phyloP scores from a whole-genome alignment of 1,140 invertebrate genomes.

The Metopolophium dirhodum region DNA sequence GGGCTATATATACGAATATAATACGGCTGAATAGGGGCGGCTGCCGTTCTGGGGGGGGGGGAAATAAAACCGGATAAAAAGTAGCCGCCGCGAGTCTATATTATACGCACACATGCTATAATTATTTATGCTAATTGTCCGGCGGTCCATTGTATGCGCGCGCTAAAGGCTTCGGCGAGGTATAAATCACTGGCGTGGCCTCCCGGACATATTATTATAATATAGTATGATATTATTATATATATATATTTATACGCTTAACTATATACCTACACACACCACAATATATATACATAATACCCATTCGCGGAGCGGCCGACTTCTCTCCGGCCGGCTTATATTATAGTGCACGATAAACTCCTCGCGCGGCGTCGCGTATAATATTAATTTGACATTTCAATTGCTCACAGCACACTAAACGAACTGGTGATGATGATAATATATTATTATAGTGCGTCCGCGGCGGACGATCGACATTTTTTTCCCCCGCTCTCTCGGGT shows the following conservation, averaged over 20 bases:
- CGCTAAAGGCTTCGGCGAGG: neutral
- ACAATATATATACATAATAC: neutral
- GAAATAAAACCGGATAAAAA: slow-evolving; percentile 54
- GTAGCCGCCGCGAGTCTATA: slow-evolving; percentile 45
- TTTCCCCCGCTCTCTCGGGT: neutral
- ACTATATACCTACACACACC: neutral
- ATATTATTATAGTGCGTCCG: neutral
- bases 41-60: neutral
- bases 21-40: neutral
- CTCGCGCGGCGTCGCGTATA: neutral
- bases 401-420: neutral
- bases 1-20: neutral
- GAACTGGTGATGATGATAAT: too few species aligned
- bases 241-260: neutral
- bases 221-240: neutral
- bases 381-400: slow-evolving; percentile 35
- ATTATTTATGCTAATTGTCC: slow-evolving; percentile 56
- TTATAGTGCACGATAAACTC: neutral
- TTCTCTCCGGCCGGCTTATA: neutral
- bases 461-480: neutral
- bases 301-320: neutral
- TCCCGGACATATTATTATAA: slow-evolving; percentile 32
- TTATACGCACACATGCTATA: slow-evolving; percentile 8
- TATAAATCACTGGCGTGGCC: slow-evolving; percentile 35
- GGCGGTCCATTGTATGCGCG: slow-evolving; percentile 39